Evolutionary conservation across 2,888 invertebrate genomes (phyloP).

Genomic region (Melinaea marsaeus): DNA sequence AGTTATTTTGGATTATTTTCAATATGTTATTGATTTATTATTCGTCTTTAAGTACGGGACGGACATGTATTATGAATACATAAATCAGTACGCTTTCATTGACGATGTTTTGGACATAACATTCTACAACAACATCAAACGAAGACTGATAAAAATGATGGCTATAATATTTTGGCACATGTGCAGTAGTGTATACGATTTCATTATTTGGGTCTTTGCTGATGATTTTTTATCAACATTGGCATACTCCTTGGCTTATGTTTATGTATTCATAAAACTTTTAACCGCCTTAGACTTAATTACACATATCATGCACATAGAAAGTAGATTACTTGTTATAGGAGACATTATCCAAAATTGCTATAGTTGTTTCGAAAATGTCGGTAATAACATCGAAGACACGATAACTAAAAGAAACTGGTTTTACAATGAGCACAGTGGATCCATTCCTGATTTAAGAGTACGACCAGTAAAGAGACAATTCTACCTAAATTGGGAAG

Average conservation of each 20-base stretch:
- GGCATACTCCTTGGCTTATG: conserved; percentile 44
- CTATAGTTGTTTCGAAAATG: conserved; percentile 32
- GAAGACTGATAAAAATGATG: conserved; percentile 41
- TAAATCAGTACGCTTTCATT: conserved; percentile 49
- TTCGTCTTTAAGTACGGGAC: conserved; percentile 54
- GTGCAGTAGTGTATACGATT: conserved; percentile 44
- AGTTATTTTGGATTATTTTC: conserved; percentile 49
- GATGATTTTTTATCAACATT: conserved; percentile 43
- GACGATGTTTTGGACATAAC: conserved; percentile 46
- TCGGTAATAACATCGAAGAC: conserved; percentile 36
- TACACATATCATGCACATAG: conserved; percentile 52
- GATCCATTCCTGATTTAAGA: not conserved
- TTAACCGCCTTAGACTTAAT: conserved; percentile 54
- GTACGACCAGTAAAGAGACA: conserved; percentile 4
- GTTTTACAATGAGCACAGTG: conserved; percentile 36
- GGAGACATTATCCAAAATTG: conserved; percentile 43
- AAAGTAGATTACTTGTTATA: conserved; percentile 48
- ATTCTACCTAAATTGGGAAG: conserved; percentile 19
- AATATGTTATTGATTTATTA: conserved; percentile 54
- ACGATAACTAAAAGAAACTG: conserved; percentile 43
- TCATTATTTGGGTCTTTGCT: conserved; percentile 45
- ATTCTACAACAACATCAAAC: conserved; percentile 39
- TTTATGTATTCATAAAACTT: conserved; percentile 58
- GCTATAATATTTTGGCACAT: conserved; percentile 33
- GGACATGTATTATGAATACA: conserved; percentile 48